These are phyloP conservation scores for Phengaris arion DNA, from an alignment of 2,888 invertebrate genomes.

Conservation along the genomic window DNA sequence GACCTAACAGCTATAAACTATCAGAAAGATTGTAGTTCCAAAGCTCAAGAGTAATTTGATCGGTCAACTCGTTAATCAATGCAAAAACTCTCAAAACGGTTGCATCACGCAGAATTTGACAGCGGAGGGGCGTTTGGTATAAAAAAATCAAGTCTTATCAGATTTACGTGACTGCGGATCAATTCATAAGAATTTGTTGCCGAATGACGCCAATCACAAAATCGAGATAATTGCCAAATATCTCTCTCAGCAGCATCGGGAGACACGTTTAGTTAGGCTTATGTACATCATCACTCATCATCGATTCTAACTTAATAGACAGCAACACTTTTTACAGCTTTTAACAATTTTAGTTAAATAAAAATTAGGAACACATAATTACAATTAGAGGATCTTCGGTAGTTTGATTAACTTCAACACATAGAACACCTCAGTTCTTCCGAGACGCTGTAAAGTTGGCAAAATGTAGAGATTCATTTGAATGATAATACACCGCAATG, in stretches of 20 bases:
- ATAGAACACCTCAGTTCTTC: too few relatives aligned
- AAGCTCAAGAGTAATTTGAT: not conserved
- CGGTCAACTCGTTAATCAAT: not conserved
- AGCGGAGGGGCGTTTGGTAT: not conserved
- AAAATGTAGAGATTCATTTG: too few relatives aligned
- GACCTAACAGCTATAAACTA: not conserved
- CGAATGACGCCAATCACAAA: constrained; percentile 5
- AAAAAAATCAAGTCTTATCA: constrained; percentile 9
- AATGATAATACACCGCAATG: too few relatives aligned
- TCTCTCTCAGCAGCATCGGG: not conserved
- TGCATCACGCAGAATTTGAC: too few relatives aligned
- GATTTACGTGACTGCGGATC: not conserved
- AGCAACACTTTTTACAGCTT: too few relatives aligned
- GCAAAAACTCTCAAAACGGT: not conserved
- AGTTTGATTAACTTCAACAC: too few relatives aligned
- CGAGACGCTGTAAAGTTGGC: too few relatives aligned
- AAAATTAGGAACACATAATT: too few relatives aligned
- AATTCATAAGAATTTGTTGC: not conserved
- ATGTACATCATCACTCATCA: not conserved
- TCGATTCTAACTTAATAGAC: too few relatives aligned
- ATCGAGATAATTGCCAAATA: constrained; percentile 3
- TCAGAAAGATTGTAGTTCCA: not conserved
- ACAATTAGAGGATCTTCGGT: too few relatives aligned
- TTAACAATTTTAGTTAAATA: too few relatives aligned
- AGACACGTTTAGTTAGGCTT: not conserved